phyloP scores from a whole-genome alignment of 2,888 invertebrate genomes.

The Strigamia crassipes region DNA sequence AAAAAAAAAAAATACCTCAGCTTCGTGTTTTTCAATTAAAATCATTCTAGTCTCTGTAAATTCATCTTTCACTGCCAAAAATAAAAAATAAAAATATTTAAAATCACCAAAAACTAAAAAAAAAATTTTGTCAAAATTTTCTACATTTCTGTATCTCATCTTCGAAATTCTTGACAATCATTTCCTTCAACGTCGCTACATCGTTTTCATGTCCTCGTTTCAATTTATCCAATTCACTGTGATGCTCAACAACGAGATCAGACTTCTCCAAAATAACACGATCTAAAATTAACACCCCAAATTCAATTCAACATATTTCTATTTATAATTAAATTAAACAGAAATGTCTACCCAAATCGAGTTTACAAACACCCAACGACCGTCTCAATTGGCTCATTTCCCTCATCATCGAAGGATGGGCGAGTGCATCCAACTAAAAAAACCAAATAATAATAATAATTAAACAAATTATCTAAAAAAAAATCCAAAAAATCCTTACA shows the following conservation, averaged over 20 bases:
- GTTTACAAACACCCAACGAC: slow-evolving; percentile 49
- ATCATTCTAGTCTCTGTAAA: background rate
- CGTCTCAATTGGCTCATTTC: slow-evolving; percentile 53
- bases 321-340: background rate
- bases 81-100: background rate
- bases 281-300: background rate
- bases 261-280: background rate
- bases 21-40: background rate
- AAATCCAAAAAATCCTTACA: slow-evolving; percentile 57
- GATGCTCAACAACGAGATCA: slow-evolving; percentile 12
- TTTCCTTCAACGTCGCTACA: slow-evolving; percentile 52
- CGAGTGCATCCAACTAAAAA: slow-evolving; percentile 50
- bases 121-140: background rate
- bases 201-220: slow-evolving; percentile 51
- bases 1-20: slow-evolving; percentile 2
- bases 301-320: background rate
- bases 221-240: slow-evolving; percentile 49
- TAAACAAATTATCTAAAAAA: background rate
- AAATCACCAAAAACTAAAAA: background rate
- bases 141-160: background rate
- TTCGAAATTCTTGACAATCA: background rate
- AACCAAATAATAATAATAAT: slow-evolving; percentile 45
- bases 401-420: slow-evolving; percentile 53
- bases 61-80: background rate
- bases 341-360: slow-evolving; percentile 45